Percentiles rank a stretch among this genome's conserved stretches.
Conservation (phyloP, 1,140 invertebrate genomes). For the Panagrolaimus sp. region DNA sequence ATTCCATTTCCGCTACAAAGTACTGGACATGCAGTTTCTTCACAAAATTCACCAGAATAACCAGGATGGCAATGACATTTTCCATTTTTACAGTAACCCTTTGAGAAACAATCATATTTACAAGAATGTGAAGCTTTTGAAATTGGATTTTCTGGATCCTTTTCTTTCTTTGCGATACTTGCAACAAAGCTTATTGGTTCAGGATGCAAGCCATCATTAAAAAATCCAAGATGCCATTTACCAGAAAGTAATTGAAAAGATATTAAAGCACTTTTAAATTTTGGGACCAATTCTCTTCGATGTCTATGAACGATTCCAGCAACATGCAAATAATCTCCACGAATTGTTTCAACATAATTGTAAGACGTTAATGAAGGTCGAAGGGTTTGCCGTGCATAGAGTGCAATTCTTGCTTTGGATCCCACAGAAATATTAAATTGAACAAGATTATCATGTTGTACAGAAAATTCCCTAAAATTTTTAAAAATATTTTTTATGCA, state of each 20-base stretch:
- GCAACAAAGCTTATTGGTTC: slow-evolving; percentile 1
- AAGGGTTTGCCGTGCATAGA: slow-evolving; percentile 22
- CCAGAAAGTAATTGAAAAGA: slow-evolving; percentile 11
- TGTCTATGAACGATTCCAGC: neutral
- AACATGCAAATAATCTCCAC: slow-evolving; percentile 11
- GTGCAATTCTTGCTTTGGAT: slow-evolving; percentile 12
- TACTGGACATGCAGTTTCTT: slow-evolving; percentile 76
- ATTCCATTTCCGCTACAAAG: slow-evolving; percentile 91
- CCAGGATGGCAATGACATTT: slow-evolving; percentile 16
- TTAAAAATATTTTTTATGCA: no score
- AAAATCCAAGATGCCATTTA: slow-evolving; percentile 10
- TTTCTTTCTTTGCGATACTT: neutral
- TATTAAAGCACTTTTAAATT: neutral
- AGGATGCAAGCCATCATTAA: neutral
- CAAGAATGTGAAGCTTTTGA: neutral
- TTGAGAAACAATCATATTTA: slow-evolving; percentile 16
- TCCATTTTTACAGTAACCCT: neutral
- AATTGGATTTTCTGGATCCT: neutral
- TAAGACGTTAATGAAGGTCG: slow-evolving; percentile 8
- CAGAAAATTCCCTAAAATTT: slow-evolving; percentile 22
- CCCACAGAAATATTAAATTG: slow-evolving; percentile 18
- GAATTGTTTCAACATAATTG: slow-evolving; percentile 16
- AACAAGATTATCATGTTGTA: slow-evolving; percentile 19
- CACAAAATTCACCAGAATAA: slow-evolving; percentile 12
- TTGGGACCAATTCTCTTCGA: neutral